Evolutionary conservation across 2,888 invertebrate genomes (phyloP).

Genomic region (Pinctada fucata): DNA sequence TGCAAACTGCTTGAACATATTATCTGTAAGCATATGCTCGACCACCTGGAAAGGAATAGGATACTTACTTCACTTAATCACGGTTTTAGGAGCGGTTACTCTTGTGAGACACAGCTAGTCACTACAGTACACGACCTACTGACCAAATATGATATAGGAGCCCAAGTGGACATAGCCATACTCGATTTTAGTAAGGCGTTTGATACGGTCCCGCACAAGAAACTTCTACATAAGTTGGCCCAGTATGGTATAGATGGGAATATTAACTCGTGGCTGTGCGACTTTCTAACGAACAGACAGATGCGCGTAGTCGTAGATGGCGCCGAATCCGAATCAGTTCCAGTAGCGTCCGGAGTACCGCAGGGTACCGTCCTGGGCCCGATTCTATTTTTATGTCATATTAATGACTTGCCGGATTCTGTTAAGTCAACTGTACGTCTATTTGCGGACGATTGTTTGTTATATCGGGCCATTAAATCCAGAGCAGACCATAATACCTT

Average conservation of each 20-base stretch:
- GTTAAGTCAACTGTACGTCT: slow-evolving; percentile 27
- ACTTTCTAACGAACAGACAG: slow-evolving; percentile 33
- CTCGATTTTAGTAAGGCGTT: slow-evolving; percentile 43
- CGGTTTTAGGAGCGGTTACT: slow-evolving; percentile 38
- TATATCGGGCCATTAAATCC: slow-evolving; percentile 23
- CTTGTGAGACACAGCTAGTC: slow-evolving; percentile 47
- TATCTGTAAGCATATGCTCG: slow-evolving; percentile 43
- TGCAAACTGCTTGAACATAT: slow-evolving; percentile 46
- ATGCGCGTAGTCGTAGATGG: slow-evolving; percentile 21
- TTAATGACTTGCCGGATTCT: slow-evolving; percentile 61
- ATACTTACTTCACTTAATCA: slow-evolving; percentile 42
- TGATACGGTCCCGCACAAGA: slow-evolving; percentile 39
- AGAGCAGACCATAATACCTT: neutral
- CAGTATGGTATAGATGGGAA: slow-evolving; percentile 36
- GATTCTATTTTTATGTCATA: slow-evolving; percentile 26
- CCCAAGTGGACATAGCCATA: slow-evolving; percentile 36
- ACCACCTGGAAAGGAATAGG: slow-evolving; percentile 39
- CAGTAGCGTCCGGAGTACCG: slow-evolving; percentile 18
- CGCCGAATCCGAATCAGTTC: neutral
- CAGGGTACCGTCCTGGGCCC: slow-evolving; percentile 32
- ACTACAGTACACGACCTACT: slow-evolving; percentile 35
- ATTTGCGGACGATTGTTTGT: slow-evolving; percentile 34
- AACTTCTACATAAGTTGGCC: slow-evolving; percentile 38
- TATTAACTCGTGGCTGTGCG: slow-evolving; percentile 28
- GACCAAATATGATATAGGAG: slow-evolving; percentile 15